phyloP scores from a whole-genome alignment of 2,113 vertebrate genomes.

The Phylloscopus trochiloides region DNA sequence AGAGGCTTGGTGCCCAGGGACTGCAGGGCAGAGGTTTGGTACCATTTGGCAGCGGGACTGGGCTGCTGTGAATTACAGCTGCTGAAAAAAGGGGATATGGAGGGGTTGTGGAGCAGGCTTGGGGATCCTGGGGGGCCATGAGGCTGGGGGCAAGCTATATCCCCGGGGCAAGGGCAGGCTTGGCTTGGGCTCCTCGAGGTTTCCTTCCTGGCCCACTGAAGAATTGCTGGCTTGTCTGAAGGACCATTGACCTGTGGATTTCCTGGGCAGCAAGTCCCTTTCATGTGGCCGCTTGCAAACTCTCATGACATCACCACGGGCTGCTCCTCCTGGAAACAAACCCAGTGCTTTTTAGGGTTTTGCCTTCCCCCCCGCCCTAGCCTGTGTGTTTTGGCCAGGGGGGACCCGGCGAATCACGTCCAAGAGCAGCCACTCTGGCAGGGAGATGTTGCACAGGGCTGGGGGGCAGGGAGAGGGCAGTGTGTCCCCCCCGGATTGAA shows the following conservation, averaged over 20 bases:
- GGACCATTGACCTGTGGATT: slow-evolving; percentile 22
- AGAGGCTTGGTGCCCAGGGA: not conserved
- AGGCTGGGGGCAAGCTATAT: not conserved
- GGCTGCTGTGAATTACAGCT: not conserved
- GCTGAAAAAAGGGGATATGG: not conserved
- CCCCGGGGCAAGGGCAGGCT: not conserved
- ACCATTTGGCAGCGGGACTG: not conserved
- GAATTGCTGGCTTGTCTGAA: slow-evolving; percentile 35
- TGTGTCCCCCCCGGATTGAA: not conserved
- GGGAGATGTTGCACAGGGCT: not conserved
- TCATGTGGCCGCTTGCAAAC: slow-evolving; percentile 52
- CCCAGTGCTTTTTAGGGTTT: slow-evolving; percentile 46
- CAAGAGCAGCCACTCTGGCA: slow-evolving; percentile 20
- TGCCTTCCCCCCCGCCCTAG: not conserved
- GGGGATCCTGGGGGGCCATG: not conserved
- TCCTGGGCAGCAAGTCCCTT: slow-evolving; percentile 47
- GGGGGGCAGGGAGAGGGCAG: not conserved
- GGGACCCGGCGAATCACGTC: not conserved
- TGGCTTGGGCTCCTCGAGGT: not conserved
- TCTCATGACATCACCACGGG: slow-evolving; percentile 57
- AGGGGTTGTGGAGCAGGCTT: not conserved
- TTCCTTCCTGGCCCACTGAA: slow-evolving; percentile 26
- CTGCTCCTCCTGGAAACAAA: slow-evolving; percentile 46
- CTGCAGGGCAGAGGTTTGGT: not conserved
- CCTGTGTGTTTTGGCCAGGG: slow-evolving; percentile 54